Evolutionary conservation across 2,888 invertebrate species (phyloP), one percentile per base, ranked within the genome.

Genomic region (Dasypolia templi): DNA sequence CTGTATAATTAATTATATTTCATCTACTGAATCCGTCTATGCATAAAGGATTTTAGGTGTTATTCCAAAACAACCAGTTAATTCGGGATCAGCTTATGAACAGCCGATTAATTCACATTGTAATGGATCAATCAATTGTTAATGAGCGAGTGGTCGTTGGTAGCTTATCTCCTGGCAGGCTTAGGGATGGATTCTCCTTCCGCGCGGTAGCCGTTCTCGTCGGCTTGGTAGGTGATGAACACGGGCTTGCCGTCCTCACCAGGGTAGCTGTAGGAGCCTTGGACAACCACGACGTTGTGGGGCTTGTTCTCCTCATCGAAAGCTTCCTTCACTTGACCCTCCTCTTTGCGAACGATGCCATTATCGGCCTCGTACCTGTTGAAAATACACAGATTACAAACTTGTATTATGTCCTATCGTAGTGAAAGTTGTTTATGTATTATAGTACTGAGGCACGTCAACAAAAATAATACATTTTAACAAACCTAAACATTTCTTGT

Each of bases 161-260:
- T 19, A 65, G 78, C 72, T 90, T 90, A 91, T 88, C 85, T 88
- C 70, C 88, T 84, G 79, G 84, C 71, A 94, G 66, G 91, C 62
- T 97, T 97, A 67, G 97, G 97, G 87, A 97, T 90, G 91, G 97
- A 97, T 0, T 94, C 94, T 63, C 97, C 97, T 61, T 96, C 96
- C 2, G 97, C 96, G 81, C 96, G 97, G 96, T 94, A 97, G 78
- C 97, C 97, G 82, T 91, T 96, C 91, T 97, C 97, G 83, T 97
- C 97, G 62, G 97, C 97, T 75, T 89, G 90, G 93, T 97, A 97
- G 69, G 89, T 95, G 83, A 97, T 81, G 44, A 90, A 89, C 82
- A 96, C 96, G 3, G 92, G 91, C 22, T 95, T 94, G 79, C 97
- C 97, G 2, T 97, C 96, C 0, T 93, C 90, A 72, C 96, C 93